Conservation (phyloP, 2,797 vertebrate genomes). For the Chloroceryle inda region DNA sequence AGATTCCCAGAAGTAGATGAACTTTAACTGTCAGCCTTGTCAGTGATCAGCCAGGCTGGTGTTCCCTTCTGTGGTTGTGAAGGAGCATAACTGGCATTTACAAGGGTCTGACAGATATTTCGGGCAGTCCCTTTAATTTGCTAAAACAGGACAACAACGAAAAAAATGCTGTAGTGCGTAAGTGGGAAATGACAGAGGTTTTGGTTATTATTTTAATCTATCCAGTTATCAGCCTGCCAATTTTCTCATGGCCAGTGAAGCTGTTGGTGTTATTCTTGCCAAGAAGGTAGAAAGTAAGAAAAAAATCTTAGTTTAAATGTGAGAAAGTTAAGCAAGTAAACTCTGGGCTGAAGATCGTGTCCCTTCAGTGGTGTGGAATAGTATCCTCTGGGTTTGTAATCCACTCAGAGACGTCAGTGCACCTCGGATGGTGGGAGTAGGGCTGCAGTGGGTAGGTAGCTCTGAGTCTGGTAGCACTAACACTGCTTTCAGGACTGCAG, state of each 20-base stretch:
- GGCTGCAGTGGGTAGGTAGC: neutral
- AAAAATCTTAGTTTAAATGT: neutral
- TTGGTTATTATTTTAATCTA: neutral
- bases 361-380: neutral
- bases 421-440: neutral
- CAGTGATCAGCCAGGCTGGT: neutral
- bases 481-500: neutral
- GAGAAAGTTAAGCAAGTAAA: neutral
- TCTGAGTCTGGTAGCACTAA: neutral
- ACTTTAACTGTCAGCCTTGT: neutral
- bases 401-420: fast-evolving
- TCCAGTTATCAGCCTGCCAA: neutral
- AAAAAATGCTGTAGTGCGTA: neutral
- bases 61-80: neutral
- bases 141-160: neutral
- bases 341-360: neutral
- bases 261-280: neutral
- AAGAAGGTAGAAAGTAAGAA: neutral
- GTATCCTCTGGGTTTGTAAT: neutral
- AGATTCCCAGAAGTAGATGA: neutral
- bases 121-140: neutral
- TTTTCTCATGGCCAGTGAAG: neutral
- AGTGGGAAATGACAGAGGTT: neutral
- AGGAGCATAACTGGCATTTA: neutral
- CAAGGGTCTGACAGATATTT: neutral